Evolutionary conservation across 2,113 vertebrate species (phyloP).

Genomic region (Leptosomus discolor): DNA sequence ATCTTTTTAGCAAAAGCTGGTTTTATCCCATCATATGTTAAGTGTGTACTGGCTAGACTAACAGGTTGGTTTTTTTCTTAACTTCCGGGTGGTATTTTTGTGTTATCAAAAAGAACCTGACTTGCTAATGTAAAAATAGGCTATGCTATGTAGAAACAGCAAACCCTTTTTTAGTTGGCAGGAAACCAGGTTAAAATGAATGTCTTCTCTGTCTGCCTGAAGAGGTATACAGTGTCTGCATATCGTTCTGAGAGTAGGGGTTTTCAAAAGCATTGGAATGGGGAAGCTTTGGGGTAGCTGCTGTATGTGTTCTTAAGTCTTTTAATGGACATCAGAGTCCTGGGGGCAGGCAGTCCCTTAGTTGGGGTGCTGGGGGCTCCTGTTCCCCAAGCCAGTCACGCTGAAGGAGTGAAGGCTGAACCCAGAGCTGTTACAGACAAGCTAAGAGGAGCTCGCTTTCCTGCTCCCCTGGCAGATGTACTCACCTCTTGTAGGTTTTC

Average conservation of each 20-base stretch:
- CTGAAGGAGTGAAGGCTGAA: background rate
- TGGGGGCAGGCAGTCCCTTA: background rate
- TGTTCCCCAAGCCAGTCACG: background rate
- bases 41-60: background rate
- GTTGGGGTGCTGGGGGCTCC: background rate
- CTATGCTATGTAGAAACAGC: background rate
- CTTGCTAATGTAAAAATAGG: background rate
- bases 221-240: background rate
- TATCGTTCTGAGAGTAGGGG: background rate
- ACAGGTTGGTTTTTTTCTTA: background rate
- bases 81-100: background rate
- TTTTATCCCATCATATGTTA: background rate
- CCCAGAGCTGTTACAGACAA: fast-evolving
- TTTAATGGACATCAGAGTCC: background rate
- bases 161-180: background rate
- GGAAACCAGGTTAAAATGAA: background rate
- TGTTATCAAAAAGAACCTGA: background rate
- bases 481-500: background rate
- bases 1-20: background rate
- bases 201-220: background rate
- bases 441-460: background rate
- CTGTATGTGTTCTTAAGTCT: background rate
- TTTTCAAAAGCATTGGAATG: background rate
- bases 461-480: fast-evolving
- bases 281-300: background rate